A percentile compares a stretch with the other conserved stretches of the same genome.
Evolutionary conservation across 2,113 vertebrate species (phyloP).

Genomic region (Ophthalmolycus amberensis): DNA sequence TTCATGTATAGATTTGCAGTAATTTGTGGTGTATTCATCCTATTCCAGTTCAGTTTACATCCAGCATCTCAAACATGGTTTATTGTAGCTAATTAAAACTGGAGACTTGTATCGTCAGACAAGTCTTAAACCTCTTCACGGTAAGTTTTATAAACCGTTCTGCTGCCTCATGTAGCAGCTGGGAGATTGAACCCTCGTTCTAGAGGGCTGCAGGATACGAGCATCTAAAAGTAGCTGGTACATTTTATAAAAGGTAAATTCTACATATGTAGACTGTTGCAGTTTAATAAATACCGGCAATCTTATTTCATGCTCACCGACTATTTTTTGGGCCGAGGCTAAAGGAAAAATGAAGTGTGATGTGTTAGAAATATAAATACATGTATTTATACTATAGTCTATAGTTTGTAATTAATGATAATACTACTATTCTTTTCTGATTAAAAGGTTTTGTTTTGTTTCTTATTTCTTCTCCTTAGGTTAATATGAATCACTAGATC

Average conservation of each 20-base stretch:
- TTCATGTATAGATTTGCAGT: neutral
- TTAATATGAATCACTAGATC: neutral
- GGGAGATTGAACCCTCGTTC: neutral
- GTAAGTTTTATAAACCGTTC: slow-evolving; percentile 1
- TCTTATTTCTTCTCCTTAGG: neutral
- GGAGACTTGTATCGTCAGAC: neutral
- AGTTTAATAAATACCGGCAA: neutral
- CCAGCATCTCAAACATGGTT: neutral
- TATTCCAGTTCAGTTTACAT: neutral
- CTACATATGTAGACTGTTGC: neutral
- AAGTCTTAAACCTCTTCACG: slow-evolving; percentile 12
- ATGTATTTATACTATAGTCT: neutral
- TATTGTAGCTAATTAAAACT: neutral
- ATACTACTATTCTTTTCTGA: neutral
- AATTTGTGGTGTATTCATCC: neutral
- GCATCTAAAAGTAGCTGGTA: neutral
- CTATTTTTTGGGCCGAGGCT: neutral
- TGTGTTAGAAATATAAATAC: neutral
- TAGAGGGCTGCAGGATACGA: neutral
- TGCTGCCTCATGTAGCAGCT: neutral
- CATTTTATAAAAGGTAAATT: neutral
- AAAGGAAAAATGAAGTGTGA: neutral
- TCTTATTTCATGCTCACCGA: neutral
- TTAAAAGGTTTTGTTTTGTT: neutral
- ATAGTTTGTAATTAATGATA: neutral